Evolutionary conservation across 2,888 invertebrate species (phyloP).

Genomic region (Sericinus montela): DNA sequence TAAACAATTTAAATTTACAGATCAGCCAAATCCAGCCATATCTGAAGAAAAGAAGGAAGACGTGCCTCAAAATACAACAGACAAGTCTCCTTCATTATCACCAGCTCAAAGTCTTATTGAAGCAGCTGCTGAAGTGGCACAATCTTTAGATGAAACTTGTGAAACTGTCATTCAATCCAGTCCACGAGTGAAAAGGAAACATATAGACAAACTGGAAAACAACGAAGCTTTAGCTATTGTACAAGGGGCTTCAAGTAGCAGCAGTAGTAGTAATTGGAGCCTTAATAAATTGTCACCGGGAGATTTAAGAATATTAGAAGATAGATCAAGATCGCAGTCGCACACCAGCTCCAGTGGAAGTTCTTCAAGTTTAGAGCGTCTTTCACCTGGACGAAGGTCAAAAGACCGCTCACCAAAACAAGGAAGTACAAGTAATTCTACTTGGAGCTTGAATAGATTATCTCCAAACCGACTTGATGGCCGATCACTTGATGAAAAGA

Average conservation of each 20-base stretch:
- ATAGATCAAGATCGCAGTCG: conserved; percentile 67
- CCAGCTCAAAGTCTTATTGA: conserved; percentile 77
- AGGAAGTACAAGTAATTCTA: conserved; percentile 72
- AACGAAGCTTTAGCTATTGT: conserved; percentile 66
- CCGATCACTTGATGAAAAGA: conserved; percentile 70
- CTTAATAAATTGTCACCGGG: conserved; percentile 73
- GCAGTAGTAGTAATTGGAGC: conserved; percentile 77
- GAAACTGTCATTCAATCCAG: conserved; percentile 83
- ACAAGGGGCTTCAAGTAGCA: conserved; percentile 71
- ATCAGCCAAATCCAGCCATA: conserved; percentile 38
- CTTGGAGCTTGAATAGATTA: conserved; percentile 71
- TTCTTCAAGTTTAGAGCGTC: conserved; percentile 69
- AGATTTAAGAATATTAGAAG: conserved; percentile 69
- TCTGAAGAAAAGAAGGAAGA: conserved; percentile 46
- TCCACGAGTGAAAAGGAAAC: conserved; percentile 73
- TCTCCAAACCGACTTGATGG: conserved; percentile 74
- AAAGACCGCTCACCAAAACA: conserved; percentile 74
- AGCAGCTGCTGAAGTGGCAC: conserved; percentile 83
- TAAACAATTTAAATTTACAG: conserved; percentile 45
- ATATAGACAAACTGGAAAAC: conserved; percentile 72
- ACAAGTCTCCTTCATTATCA: conserved; percentile 44
- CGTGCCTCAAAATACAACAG: conserved; percentile 34
- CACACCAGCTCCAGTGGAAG: conserved; percentile 76
- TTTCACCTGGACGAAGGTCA: conserved; percentile 70
- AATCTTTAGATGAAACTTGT: conserved; percentile 83